These are phyloP conservation scores for Babyrousa celebensis DNA, from an alignment of 2,797 vertebrate genomes.

Conservation along the genomic window DNA sequence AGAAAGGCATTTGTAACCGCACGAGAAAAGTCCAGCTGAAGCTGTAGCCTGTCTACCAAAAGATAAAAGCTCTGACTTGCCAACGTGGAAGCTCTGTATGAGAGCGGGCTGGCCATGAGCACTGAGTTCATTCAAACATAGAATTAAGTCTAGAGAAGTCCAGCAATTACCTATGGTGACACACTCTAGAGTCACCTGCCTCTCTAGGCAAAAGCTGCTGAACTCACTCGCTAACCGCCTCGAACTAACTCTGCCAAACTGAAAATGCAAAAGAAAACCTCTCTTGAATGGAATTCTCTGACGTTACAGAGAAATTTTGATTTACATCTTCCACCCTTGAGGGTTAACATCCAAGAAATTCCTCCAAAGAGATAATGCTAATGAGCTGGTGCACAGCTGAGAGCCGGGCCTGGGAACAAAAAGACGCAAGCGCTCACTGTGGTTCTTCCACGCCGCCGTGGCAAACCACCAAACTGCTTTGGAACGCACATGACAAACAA, in stretches of 20 bases:
- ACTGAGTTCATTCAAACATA: constrained; percentile 75
- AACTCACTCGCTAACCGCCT: constrained; percentile 66
- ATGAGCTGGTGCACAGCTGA: background rate
- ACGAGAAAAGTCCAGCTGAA: constrained; percentile 41
- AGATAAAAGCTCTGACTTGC: constrained; percentile 56
- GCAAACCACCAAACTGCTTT: constrained; percentile 35
- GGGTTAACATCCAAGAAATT: constrained; percentile 65
- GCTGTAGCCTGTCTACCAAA: constrained; percentile 30
- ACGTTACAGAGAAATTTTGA: constrained; percentile 60
- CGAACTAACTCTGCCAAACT: constrained; percentile 66
- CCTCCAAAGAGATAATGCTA: constrained; percentile 9
- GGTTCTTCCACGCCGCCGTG: background rate
- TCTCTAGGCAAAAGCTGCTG: constrained; percentile 76
- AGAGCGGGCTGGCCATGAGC: constrained; percentile 73
- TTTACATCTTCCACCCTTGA: constrained; percentile 67
- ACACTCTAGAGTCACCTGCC: constrained; percentile 60
- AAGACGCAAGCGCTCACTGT: background rate
- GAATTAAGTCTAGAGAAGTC: constrained; percentile 81
- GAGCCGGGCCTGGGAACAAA: background rate
- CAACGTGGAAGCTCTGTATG: constrained; percentile 51
- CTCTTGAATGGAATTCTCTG: constrained; percentile 71
- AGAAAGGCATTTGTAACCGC: constrained; percentile 41
- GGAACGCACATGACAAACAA: background rate
- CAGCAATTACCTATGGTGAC: constrained; percentile 68
- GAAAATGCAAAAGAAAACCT: constrained; percentile 73